Evolutionary conservation across 2,888 invertebrate genomes (phyloP), one percentile per base, ranked within the genome.

Genomic region (Eilema griseolum): DNA sequence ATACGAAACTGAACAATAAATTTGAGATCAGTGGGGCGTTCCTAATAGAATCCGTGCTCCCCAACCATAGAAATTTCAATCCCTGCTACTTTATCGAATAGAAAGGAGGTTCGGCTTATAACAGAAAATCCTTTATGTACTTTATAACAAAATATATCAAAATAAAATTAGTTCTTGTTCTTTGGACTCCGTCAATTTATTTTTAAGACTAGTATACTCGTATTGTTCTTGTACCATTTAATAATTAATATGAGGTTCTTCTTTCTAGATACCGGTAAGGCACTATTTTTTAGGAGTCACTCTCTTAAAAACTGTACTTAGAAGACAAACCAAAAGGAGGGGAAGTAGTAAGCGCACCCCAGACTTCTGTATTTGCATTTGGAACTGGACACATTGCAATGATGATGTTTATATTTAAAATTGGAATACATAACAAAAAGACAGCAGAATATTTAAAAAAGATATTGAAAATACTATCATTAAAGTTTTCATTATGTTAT

Each of bases 1-100:
- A 46, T 20, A 20, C 20, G 46, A 20, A 20, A 46, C 46, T 20
- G 46, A 46, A 46, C 20, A 46, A 46, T 46, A 46, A 46, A 8
- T 46, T 46, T 46, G 20, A 46, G 20, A 46, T 46, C 46, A 46
- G 46, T 46, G 46, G 46, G 7, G 46, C 24, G 57, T 57, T 57
- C 57, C 57, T 23, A 57, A 24, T 12, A 57, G 57, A 24, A 57
- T 12, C 14, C 46, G 46, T 56, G 16, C 37, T 31, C 31, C 23
- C 59, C 66, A 16, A 61, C 66, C 59, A 66, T 61, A 68, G 76
- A 76, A 46, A 57, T 24, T 57, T 57, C 57, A 57, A 57, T 12
- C 57, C 23, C 24, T 24, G 23, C 24, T 57, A 57, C 57, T 57
- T 57, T 57, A 57, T 57, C 23, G 24, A 23, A 57, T 57, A 23